Evolutionary conservation across 2,797 vertebrate species (phyloP).

Genomic region (Petrocephalus schoutedeni): DNA sequence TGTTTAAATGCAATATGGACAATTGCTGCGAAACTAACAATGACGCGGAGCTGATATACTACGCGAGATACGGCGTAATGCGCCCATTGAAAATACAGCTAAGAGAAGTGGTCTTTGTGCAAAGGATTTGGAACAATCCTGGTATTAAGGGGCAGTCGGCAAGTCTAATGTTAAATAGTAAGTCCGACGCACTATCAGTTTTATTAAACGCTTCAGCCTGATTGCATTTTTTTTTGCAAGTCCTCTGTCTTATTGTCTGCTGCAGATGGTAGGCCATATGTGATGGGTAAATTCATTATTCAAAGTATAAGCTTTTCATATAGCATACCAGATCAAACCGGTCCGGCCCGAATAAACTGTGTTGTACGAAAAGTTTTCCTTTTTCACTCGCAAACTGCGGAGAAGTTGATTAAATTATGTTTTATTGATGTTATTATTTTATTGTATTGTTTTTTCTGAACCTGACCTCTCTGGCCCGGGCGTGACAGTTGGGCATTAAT

Average conservation of each 20-base stretch:
- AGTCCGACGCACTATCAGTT: background rate
- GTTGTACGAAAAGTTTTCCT: background rate
- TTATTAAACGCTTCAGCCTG: background rate
- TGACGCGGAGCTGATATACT: background rate
- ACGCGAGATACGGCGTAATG: background rate
- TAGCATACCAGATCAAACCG: background rate
- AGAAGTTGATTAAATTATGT: background rate
- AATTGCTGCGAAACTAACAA: background rate
- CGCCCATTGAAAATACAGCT: background rate
- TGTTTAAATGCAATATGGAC: background rate
- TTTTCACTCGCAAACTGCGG: background rate
- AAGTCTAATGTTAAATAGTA: background rate
- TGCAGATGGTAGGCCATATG: constrained; percentile 4
- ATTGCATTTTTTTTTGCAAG: constrained; percentile 3
- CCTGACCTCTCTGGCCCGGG: background rate
- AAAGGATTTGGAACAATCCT: background rate
- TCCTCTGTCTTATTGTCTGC: background rate
- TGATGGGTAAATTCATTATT: background rate
- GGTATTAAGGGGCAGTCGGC: background rate
- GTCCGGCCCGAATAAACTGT: background rate
- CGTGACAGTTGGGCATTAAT: background rate
- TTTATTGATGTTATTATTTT: background rate
- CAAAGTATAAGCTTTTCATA: background rate
- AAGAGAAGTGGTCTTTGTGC: background rate
- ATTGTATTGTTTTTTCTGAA: background rate